A percentile compares a stretch with the other conserved stretches of the same genome.
Evolutionary conservation across 2,797 vertebrate genomes (phyloP).

Genomic region (Manis javanica): DNA sequence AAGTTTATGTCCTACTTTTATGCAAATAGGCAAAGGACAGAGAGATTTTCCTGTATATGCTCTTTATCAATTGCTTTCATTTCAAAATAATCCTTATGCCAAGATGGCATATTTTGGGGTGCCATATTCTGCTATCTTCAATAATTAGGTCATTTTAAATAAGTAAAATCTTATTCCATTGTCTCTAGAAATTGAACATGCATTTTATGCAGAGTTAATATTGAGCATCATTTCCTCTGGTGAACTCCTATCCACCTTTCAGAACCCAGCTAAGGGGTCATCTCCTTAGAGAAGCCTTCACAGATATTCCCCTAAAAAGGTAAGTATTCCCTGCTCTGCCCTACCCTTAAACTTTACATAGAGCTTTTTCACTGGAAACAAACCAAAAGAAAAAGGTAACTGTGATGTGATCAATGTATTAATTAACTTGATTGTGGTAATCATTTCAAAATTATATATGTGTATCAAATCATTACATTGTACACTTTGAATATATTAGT

Average conservation of each 20-base stretch:
- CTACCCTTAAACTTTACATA: background rate
- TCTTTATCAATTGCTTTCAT: background rate
- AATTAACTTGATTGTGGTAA: background rate
- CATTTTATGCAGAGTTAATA: background rate
- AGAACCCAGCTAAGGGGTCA: background rate
- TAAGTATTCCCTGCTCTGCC: background rate
- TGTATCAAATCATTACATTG: background rate
- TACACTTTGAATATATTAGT: background rate
- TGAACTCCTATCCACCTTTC: background rate
- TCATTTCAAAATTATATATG: background rate
- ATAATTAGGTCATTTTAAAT: background rate
- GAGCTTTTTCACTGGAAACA: background rate
- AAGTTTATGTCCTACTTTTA: background rate
- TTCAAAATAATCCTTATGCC: background rate
- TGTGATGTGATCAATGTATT: background rate
- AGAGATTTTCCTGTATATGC: background rate
- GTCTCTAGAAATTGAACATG: background rate
- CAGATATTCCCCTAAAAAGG: background rate
- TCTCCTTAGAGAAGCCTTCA: background rate
- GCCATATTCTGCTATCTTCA: background rate
- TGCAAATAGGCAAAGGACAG: background rate
- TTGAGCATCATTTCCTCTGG: background rate
- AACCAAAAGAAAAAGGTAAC: background rate
- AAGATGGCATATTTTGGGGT: background rate
- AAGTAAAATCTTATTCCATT: background rate